A percentile compares a stretch with the other conserved stretches of the same genome.
Conservation (phyloP, 2,888 invertebrate genomes). For the Apoda limacodes region DNA sequence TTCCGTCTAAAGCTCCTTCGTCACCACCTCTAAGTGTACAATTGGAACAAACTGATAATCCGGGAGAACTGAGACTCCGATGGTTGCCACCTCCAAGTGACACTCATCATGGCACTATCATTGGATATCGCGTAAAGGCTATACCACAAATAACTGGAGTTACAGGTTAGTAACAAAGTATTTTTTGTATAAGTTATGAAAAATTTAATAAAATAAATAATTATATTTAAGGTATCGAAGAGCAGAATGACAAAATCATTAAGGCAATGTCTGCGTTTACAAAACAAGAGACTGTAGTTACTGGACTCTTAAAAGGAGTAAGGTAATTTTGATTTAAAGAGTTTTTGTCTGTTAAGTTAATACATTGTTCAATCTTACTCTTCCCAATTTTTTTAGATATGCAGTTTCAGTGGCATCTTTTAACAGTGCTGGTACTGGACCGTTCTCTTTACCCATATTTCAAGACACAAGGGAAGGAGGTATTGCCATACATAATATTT, state of each 20-base stretch:
- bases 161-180: too few species aligned
- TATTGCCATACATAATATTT: too few species aligned
- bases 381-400: too few species aligned
- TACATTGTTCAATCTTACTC: too few species aligned
- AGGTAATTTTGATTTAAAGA: slow-evolving; percentile 40
- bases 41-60: slow-evolving; percentile 51
- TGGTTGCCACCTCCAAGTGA: slow-evolving; percentile 62
- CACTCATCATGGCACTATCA: slow-evolving; percentile 51
- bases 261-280: slow-evolving; percentile 55
- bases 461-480: slow-evolving; percentile 90
- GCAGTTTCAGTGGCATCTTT: slow-evolving; percentile 86
- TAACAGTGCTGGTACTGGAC: slow-evolving; percentile 86
- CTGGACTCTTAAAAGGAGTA: slow-evolving; percentile 70
- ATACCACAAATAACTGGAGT: slow-evolving; percentile 50
- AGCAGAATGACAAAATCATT: slow-evolving; percentile 51
- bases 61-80: slow-evolving; percentile 52
- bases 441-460: slow-evolving; percentile 79
- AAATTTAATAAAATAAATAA: too few species aligned
- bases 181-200: too few species aligned
- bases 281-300: slow-evolving; percentile 51
- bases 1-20: slow-evolving; percentile 45
- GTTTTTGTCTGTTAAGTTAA: too few species aligned
- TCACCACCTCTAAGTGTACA: slow-evolving; percentile 58
- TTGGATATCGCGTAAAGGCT: slow-evolving; percentile 51
- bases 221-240: too few species aligned